Conservation (phyloP, 2,113 vertebrate species). For the Solea senegalensis region DNA sequence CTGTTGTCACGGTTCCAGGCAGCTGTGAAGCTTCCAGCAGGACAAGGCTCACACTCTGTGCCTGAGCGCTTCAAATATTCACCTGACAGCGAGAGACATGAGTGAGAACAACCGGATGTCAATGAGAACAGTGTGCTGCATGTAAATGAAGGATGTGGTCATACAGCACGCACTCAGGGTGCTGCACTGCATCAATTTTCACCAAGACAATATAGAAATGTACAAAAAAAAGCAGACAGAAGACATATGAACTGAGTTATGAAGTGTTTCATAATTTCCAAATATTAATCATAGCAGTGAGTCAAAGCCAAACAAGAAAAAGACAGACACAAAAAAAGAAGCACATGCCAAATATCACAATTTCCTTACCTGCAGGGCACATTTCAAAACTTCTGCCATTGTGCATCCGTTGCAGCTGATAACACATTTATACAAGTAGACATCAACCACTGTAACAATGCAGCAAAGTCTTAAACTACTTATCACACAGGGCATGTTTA, state of each 20-base stretch:
- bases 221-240: not conserved
- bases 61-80: slow-evolving; percentile 6
- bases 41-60: slow-evolving; percentile 45
- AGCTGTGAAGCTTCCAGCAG: slow-evolving; percentile 43
- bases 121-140: slow-evolving; percentile 24
- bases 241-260: not conserved
- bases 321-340: not conserved
- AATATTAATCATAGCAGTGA: slow-evolving; percentile 14
- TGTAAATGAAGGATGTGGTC: slow-evolving; percentile 80
- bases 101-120: slow-evolving; percentile 28
- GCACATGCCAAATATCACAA: rapidly evolving
- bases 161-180: not conserved
- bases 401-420: not conserved
- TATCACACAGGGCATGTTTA: not conserved
- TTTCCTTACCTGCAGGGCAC: slow-evolving; percentile 68
- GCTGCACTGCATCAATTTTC: slow-evolving; percentile 39
- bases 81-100: slow-evolving; percentile 49
- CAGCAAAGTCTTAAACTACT: not conserved
- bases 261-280: slow-evolving; percentile 13
- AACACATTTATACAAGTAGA: slow-evolving; percentile 19
- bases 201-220: slow-evolving; percentile 28
- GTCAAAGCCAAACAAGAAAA: slow-evolving; percentile 5
- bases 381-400: rapidly evolving
- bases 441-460: not conserved
- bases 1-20: slow-evolving; percentile 20